phyloP scores from a whole-genome alignment of 2,888 invertebrate genomes.

The Encarsia formosa region DNA sequence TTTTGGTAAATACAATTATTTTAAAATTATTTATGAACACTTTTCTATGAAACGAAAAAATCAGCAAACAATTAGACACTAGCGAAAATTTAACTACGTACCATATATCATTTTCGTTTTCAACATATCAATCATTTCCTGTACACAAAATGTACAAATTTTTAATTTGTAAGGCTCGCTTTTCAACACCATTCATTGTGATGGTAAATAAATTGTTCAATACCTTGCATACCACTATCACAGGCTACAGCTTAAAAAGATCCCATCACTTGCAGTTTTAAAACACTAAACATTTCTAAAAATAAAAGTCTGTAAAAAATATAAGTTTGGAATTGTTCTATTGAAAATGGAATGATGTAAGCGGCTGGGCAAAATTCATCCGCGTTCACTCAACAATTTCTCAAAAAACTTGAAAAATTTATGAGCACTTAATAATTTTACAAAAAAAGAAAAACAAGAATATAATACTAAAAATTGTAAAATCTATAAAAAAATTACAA shows the following conservation, averaged over 20 bases:
- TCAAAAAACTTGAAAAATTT: not conserved
- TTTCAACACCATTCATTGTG: no score
- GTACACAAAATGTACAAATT: not conserved
- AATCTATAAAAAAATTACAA: no score
- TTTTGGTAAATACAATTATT: constrained; percentile 6
- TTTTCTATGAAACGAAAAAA: not conserved
- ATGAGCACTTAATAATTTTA: no score
- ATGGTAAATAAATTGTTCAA: not conserved
- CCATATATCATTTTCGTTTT: not conserved
- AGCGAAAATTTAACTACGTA: not conserved
- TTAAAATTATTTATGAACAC: not conserved
- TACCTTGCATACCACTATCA: constrained; percentile 7
- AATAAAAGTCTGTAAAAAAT: not conserved
- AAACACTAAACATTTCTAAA: not conserved
- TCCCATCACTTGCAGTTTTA: not conserved
- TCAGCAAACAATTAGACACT: not conserved
- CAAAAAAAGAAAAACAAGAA: no score
- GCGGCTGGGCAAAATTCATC: constrained; percentile 2
- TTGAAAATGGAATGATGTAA: not conserved
- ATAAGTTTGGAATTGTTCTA: not conserved
- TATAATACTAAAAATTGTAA: no score
- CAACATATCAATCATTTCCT: not conserved
- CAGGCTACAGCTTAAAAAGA: constrained; percentile 14
- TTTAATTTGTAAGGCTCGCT: not conserved
- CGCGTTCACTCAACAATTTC: not conserved